A percentile compares a stretch with the other conserved stretches of the same genome.
phyloP scores from a whole-genome alignment of 2,797 vertebrate genomes.

The Leptodactylus fallax region DNA sequence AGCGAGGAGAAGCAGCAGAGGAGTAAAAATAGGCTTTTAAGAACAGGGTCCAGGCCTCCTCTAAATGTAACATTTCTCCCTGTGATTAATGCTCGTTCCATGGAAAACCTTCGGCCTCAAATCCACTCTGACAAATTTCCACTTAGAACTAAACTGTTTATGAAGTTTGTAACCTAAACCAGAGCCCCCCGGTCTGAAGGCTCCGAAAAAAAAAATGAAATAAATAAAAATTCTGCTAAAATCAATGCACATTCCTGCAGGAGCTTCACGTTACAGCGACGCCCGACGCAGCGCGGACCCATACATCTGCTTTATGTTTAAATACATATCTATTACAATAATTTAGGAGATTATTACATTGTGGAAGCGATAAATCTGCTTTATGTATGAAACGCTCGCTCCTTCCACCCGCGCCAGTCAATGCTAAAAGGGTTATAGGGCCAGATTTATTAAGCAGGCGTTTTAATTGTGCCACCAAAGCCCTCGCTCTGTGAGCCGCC shows the following conservation, averaged over 20 bases:
- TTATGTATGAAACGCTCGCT: constrained; percentile 49
- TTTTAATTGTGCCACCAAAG: neutral
- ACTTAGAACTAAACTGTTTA: constrained; percentile 47
- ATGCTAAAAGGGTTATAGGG: constrained; percentile 33
- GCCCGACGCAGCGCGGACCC: neutral
- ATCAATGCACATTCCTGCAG: constrained; percentile 41
- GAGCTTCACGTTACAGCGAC: constrained; percentile 41
- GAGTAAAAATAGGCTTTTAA: constrained; percentile 32
- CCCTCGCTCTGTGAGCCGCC: neutral
- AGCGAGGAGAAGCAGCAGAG: neutral
- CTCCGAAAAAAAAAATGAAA: constrained; percentile 3
- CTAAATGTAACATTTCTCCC: constrained; percentile 11
- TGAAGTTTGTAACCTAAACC: constrained; percentile 45
- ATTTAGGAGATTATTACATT: constrained; percentile 59
- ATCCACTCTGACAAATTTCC: constrained; percentile 54
- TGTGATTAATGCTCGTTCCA: constrained; percentile 23
- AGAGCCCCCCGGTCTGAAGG: constrained; percentile 12
- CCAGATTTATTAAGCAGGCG: constrained; percentile 10
- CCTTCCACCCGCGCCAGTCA: constrained; percentile 7
- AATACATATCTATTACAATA: constrained; percentile 60
- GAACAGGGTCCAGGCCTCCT: neutral
- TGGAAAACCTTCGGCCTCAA: constrained; percentile 27
- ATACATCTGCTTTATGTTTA: constrained; percentile 60
- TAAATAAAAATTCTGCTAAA: constrained; percentile 18
- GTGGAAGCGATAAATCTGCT: constrained; percentile 59